These are phyloP conservation scores for Pristionchus maxplancki DNA, from an alignment of 2,888 invertebrate species.

Conservation along the genomic window DNA sequence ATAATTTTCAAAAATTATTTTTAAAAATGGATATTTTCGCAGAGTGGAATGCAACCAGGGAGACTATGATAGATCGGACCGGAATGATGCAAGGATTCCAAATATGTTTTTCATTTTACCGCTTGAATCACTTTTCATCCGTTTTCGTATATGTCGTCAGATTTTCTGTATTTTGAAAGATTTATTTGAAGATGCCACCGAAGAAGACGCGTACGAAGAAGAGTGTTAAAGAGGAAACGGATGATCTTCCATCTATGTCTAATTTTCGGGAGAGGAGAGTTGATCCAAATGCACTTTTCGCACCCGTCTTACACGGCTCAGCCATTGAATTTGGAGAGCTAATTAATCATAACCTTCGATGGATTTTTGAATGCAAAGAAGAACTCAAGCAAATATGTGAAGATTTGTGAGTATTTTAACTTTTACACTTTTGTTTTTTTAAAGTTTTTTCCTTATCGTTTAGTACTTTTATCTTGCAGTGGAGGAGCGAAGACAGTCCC, in stretches of 20 bases:
- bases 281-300: neutral
- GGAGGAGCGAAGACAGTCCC: slow-evolving; percentile 38
- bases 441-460: neutral
- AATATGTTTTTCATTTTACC: too few species aligned
- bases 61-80: too few species aligned
- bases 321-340: neutral
- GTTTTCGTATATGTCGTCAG: too few species aligned
- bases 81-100: too few species aligned
- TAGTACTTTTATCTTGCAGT: neutral
- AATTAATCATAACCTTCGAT: neutral
- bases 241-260: neutral
- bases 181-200: slow-evolving; percentile 19
- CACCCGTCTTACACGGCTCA: neutral
- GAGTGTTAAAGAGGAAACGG: slow-evolving; percentile 12
- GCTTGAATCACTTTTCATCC: too few species aligned
- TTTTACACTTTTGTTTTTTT: neutral
- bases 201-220: slow-evolving; percentile 39
- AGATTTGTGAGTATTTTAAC: slow-evolving; percentile 14
- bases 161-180: too few species aligned
- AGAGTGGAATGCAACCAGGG: too few species aligned
- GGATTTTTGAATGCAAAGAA: slow-evolving; percentile 28
- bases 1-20: too few species aligned
- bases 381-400: slow-evolving; percentile 23
- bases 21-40: too few species aligned
- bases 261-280: neutral